Evolutionary conservation across 1,140 invertebrate genomes (phyloP).

Genomic region (Gonioctena quinquepunctata): DNA sequence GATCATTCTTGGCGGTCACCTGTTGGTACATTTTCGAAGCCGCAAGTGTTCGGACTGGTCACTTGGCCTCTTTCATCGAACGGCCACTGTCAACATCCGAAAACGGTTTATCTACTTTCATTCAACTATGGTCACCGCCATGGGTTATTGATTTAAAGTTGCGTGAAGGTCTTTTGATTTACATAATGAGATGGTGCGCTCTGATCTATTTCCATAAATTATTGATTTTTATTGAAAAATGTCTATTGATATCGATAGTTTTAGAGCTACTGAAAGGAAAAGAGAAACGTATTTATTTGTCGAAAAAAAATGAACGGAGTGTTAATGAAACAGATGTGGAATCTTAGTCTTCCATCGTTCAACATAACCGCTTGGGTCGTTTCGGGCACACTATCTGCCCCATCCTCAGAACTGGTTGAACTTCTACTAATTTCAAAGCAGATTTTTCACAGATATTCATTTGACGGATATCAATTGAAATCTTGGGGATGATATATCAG

Average conservation of each 20-base stretch:
- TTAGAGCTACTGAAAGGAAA: background rate
- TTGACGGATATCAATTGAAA: no score
- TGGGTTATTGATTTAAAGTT: background rate
- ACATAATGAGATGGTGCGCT: background rate
- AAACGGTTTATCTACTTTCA: slow-evolving; percentile 5
- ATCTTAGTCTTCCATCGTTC: no score
- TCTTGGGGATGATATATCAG: no score
- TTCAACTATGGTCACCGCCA: slow-evolving; percentile 8
- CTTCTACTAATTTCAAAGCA: no score
- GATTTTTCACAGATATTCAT: no score
- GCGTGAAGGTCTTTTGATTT: background rate
- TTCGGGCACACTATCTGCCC: no score
- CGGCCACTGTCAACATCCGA: slow-evolving; percentile 1
- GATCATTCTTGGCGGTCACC: slow-evolving; percentile 4
- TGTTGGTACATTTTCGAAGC: slow-evolving; percentile 28
- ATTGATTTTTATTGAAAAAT: background rate
- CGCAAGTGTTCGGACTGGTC: slow-evolving; percentile 8
- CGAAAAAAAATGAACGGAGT: no score
- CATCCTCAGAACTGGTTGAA: no score
- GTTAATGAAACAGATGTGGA: no score
- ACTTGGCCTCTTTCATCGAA: background rate
- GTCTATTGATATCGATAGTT: background rate
- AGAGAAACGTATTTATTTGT: no score
- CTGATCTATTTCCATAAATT: background rate
- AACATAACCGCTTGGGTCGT: no score